Base-by-base conservation (phyloP, 2,113 vertebrate genomes). In the Centrocercus urophasianus region DNA sequence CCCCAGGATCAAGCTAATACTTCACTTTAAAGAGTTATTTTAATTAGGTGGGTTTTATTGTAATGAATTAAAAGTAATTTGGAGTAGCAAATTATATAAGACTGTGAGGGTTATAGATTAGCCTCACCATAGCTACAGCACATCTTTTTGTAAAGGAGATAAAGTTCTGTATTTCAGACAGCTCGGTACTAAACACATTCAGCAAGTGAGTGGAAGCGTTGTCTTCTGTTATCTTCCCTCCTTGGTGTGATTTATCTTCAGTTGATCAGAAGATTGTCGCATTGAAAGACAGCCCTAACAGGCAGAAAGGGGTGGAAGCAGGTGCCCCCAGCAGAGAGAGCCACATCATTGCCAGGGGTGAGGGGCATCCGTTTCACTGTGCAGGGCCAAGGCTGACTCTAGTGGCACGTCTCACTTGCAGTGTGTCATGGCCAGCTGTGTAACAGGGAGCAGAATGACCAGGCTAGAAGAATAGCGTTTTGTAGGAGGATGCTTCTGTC, bases 41-140 rank as follows among this genome's bases (percentile, higher is more conserved):
- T 71, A 98, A 97, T 97, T 97, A 96, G 96, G 80, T 96, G 82
- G 28, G 88, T 32, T 96, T 93, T 96, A 96, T 97, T 95, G 88
- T 97, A 96, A 97, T 96, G 95, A 97, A 97, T 97, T 96, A 95
- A 97, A 97, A 98, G 97, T 95, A 97, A 94, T 91, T 96, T 97
- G 95, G 94, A 98, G 96, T 92, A 96, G 83, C 92, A 97, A 97
- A 97, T 97, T 96, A 71, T 94, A 32, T 96, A 96, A 97, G 84
- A 89, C 94, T 47, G 16, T 30, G 24, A 97, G 76, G 86, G 82
- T 93, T 96, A 93, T 86, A 97, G 96, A 98, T 98, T 96, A 90
- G 89, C 88, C 91, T 97, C 95, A 93, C 97, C 96, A 96, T 97
- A 97, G 98, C 94, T 97, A 97, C 97, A 94, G 96, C 97, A 97